phyloP scores from a whole-genome alignment of 2,113 vertebrate species.

The Bubalus kerabau region DNA sequence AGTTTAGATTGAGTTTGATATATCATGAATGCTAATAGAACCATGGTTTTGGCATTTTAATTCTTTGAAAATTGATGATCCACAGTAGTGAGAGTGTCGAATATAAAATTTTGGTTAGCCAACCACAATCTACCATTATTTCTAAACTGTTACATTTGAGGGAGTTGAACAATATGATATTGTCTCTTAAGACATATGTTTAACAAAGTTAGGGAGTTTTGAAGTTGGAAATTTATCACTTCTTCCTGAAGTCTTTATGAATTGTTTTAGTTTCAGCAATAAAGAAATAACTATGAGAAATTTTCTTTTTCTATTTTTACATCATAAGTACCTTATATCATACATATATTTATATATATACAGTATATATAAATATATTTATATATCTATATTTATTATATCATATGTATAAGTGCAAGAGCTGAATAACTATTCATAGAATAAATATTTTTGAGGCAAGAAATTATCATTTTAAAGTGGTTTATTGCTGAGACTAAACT shows the following conservation, averaged over 20 bases:
- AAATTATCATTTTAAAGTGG: conserved; percentile 1
- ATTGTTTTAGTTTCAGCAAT: neutral
- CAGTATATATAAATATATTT: neutral
- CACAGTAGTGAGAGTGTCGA: neutral
- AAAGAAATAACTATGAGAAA: neutral
- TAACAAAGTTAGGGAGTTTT: neutral
- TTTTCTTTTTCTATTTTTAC: neutral
- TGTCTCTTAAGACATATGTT: neutral
- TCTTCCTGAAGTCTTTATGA: neutral
- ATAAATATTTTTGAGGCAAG: conserved; percentile 35
- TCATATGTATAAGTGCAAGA: neutral
- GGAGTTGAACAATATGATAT: neutral
- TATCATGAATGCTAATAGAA: neutral
- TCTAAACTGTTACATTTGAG: neutral
- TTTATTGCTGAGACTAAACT: conserved; percentile 18
- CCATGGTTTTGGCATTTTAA: neutral
- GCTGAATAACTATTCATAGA: neutral
- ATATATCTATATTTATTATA: neutral
- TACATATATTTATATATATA: neutral
- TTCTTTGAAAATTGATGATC: neutral
- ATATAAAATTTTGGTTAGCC: neutral
- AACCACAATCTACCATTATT: neutral
- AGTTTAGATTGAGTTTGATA: neutral
- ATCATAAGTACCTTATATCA: neutral
- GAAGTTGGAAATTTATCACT: neutral